Percentiles rank a stretch among this genome's conserved stretches.
Evolutionary conservation across 1,140 invertebrate species (phyloP).

Genomic region (Camponotus vicinus): DNA sequence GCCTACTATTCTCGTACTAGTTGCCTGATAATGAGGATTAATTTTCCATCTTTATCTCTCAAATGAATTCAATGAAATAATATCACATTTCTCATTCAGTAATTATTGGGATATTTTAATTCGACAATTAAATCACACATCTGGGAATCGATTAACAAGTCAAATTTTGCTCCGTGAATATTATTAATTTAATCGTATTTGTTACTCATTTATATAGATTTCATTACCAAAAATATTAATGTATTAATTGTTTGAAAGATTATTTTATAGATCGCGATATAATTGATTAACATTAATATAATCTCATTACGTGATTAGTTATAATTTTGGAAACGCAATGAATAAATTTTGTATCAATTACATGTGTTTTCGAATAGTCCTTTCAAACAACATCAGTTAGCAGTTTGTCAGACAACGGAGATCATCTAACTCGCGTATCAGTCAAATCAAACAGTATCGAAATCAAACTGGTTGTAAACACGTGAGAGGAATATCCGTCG

Average conservation of each 20-base stretch:
- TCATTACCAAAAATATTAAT: conserved; percentile 3
- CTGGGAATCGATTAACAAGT: not conserved
- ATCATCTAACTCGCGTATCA: not conserved
- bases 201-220: not conserved
- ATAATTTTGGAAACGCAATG: not conserved
- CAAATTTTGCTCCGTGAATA: not conserved
- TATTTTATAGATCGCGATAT: not conserved
- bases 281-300: not conserved
- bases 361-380: not conserved
- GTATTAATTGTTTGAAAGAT: not conserved
- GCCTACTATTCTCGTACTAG: conserved; percentile 96
- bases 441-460: not conserved
- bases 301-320: not conserved
- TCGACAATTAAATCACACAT: not conserved
- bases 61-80: conserved; percentile 23
- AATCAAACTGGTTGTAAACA: conserved; percentile 9
- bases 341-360: not conserved
- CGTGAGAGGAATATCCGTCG: conserved; percentile 2
- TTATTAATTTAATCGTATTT: conserved; percentile 5
- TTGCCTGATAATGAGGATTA: conserved; percentile 90
- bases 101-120: conserved; percentile 12
- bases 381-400: not conserved
- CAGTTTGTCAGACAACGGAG: not conserved
- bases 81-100: conserved; percentile 4
- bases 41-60: conserved; percentile 49